Base-by-base conservation (phyloP, 92 coral and sea anemone genomes). In the Porites divaricata region DNA sequence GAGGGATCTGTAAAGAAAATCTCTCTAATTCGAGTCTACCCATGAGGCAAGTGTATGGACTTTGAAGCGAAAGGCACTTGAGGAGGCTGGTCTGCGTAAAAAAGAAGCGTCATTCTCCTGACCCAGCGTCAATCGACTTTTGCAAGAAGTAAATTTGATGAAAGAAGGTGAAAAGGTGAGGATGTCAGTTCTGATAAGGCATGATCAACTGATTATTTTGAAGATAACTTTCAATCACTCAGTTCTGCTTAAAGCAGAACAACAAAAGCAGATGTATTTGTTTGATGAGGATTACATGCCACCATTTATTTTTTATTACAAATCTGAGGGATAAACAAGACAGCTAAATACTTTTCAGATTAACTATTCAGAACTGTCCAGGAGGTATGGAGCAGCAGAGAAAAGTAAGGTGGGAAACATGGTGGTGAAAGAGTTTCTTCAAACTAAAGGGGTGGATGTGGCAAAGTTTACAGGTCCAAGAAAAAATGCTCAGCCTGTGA, bases 191-290 rank as follows among this genome's bases (percentile, higher is more conserved):
- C 19, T 48, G 58, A 22, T 53, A 26, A 62, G 66, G 48, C 10
- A 53, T 49, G n/a, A 57, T 58, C 9, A 54, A 77, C 16, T 70
- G 62, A n/a, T 23, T 35, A 35, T 77, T 68, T 77, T 11, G 61
- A 2, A 56, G 12, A 15, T 56, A 11, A 56, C 13, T 1, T 56
- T 16, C 2, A 56, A 11, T 28, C 41, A 16, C 14, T 16, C n/a
- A 56, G 17, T 11, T 11, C 17, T 16, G 13, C 14, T 56, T 56
- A 11, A n/a, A 56, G 9, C 13, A 56, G 61, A 56, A 56, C 8
- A 56, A 56, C 61, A 10, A 10, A 10, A 56, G 16, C 4, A 56
- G 16, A 10, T 56, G 61, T 56, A 2, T 56, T 56, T 56, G 16
- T 15, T 56, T 10, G 61, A 56, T 10, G 61, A 56, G 7, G 12